Base-by-base conservation (phyloP, 1,140 invertebrate species). In the Cyclina sinensis region DNA sequence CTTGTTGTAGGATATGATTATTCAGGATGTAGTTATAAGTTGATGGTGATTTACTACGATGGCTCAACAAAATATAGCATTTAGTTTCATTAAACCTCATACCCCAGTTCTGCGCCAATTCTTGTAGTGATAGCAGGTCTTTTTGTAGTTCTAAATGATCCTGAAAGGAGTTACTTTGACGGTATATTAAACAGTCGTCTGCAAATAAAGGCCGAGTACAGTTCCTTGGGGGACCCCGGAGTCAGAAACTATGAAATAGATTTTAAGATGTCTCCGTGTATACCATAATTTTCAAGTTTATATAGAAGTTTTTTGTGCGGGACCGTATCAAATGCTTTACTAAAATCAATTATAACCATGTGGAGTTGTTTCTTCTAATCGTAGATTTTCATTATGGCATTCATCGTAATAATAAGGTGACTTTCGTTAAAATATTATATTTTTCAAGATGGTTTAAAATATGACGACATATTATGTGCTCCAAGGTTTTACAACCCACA, bases 151-250 rank as follows among this genome's bases (percentile, higher is more conserved):
- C 9, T 35, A 70, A 7, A 27, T 74, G 35, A 30, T 74, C 70
- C n/a, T 74, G 70, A 21, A 9, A 46, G 12, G 70, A 39, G 4
- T 3, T 9, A 12, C 39, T 74, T 24, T 74, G 70, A 2, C 32
- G 18, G 70, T 74, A 74, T 4, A 74, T 32, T 9, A 74, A 30
- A 43, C 70, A 74, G 43, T 74, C 70, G 24, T 74, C 32, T n/a
- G 70, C 70, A 35, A 74, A 74, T 27, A 74, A 24, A 12, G 90
- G 3, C 85, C 85, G 12, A 91, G 73, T 24, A 90, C 48, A 21
- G 76, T 86, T 16, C 90, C 89, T 46, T 91, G 89, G 11, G 87
- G 80, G 14, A 91, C 87, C 2, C 89, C 62, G 11, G 78, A 84
- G 14, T 39, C 18, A 86, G 65, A 14, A 86, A 86, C 70, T 35